Evolutionary conservation across 2,888 invertebrate species (phyloP), one percentile per base, ranked within the genome.

Genomic region (Zeuzera pyrina): DNA sequence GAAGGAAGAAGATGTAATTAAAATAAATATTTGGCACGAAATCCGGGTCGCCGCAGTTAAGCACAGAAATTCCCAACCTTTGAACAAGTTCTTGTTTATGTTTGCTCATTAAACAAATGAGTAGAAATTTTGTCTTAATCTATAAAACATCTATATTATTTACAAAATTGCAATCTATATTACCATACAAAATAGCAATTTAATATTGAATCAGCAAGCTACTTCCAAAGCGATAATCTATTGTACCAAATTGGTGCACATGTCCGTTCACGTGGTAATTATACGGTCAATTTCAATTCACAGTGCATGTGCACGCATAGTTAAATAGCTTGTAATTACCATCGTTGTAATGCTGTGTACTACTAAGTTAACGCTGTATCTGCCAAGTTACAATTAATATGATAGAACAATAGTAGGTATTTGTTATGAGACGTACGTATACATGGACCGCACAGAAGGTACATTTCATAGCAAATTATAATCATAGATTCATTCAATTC

Each of bases 1-100:
- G 62, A 67, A 69, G 67, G 58, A 66, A 66, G 57, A 60, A 66
- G 70, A 66, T 69, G 72, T 78, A 78, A 81, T 78, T 81, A 78
- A 78, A 78, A 78, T 78, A 79, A 81, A 78, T 79, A 81, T 79
- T 81, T 78, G 78, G 69, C 72, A 63, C 66, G 59, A 71, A 78
- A 79, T 77, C 76, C 67, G 71, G 74, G 74, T 68, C 65, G 64
- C 57, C 56, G 73, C 57, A 76, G 77, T 77, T 78, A 74, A 70
- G 72, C 65, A 64, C 68, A 73, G 74, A 73, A 74, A 70, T 78
- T 76, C 62, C 62, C 64, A 70, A 73, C 74, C 79, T 79, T 79
- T 81, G 79, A 78, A 69, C 68, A 73, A 79, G 62, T 79, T 76
- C 64, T 68, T 79, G 77, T 81, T 81, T 78, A 67, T 73, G 73